Base-by-base conservation (phyloP, 2,797 vertebrate species). In the Apodemus agrarius region DNA sequence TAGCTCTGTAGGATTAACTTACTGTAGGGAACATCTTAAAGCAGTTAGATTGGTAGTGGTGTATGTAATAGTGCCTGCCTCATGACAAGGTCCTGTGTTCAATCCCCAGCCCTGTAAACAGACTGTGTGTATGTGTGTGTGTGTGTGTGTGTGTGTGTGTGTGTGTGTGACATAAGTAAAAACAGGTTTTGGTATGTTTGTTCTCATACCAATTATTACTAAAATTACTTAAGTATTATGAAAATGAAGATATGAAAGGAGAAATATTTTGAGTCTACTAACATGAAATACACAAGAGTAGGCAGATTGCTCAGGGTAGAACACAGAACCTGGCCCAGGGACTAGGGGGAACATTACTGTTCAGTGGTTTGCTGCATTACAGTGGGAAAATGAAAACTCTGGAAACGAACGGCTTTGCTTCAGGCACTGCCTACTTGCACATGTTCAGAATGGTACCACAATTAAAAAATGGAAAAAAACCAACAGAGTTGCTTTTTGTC, bases 161-260 rank as follows among this genome's bases (percentile, higher is more conserved):
- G 37, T 54, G 34, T 75, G 17, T 75, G 37, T 29, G 26, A 59
- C 1, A 31, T 79, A 65, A 93, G 69, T 82, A 87, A 75, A 86
- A 93, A 34, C 24, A 37, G 61, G 16, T 54, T 89, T 80, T 49
- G 43, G 16, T 8, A 49, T 74, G 75, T 93, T 74, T 9, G 34
- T 21, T 81, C 81, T 40, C 69, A 91, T 96, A 49, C 80, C 57
- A 74, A 59, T 52, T 46, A 52, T 74, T 95, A 43, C 24, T 69
- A 89, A 69, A 94, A 86, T 91, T 89, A 82, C 29, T 89, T 89
- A 75, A 83, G n/a, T 31, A 34, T 52, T 76, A 67, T 76, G 40
- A 76, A 90, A 63, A 49, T 79, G 46, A 34, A 7, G 2, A 57
- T 37, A 81, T 49, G 43, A 89, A 92, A 88, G 67, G 40, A 78